These are phyloP conservation scores for Neotoxoptera formosana DNA, from an alignment of 1,140 invertebrate genomes.

Conservation along the genomic window DNA sequence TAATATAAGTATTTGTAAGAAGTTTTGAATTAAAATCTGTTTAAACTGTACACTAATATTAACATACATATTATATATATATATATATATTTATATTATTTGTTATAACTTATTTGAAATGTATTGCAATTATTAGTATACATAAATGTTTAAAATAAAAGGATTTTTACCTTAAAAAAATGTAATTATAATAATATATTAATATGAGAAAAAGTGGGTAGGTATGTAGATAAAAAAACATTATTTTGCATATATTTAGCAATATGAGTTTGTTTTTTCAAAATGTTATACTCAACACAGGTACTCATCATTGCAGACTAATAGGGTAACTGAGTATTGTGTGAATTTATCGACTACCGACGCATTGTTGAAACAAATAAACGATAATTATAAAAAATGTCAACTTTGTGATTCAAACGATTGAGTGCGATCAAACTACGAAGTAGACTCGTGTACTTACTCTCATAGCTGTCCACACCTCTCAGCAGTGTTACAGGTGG, in stretches of 20 bases:
- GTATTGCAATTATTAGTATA: too few relatives aligned
- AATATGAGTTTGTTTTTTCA: not conserved
- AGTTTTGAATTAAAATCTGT: not conserved
- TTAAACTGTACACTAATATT: not conserved
- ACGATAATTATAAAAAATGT: not conserved
- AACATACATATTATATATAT: too few relatives aligned
- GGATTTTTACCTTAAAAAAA: too few relatives aligned
- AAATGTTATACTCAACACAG: not conserved
- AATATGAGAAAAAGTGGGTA: too few relatives aligned
- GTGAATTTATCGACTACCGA: not conserved
- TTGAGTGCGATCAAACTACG: not conserved
- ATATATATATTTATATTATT: too few relatives aligned
- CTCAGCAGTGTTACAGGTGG: constrained; percentile 3
- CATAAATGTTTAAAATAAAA: not conserved
- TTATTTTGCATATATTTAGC: not conserved
- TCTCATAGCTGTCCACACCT: constrained; percentile 40
- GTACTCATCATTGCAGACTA: not conserved
- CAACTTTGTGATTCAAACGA: not conserved
- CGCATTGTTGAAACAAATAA: not conserved
- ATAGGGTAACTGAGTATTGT: not conserved
- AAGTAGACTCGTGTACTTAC: not conserved
- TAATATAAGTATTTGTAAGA: not conserved
- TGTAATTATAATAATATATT: too few relatives aligned
- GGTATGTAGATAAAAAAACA: too few relatives aligned
- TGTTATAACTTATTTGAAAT: too few relatives aligned